Evolutionary conservation across 2,888 invertebrate genomes (phyloP).

Genomic region (Ceramica pisi): DNA sequence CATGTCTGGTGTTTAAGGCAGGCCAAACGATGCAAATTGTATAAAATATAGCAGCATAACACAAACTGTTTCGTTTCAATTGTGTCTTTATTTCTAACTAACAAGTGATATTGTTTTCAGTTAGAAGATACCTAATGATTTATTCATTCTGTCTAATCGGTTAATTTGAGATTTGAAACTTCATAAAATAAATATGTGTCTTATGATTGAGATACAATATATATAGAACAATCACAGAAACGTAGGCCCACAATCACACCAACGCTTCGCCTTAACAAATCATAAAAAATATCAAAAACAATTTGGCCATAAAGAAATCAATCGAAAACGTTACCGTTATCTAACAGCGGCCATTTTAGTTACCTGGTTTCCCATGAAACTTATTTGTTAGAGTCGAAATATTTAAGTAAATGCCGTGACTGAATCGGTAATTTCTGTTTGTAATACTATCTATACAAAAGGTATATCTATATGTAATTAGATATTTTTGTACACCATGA

Average conservation of each 20-base stretch:
- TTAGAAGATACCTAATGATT: no score
- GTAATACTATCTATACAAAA: constrained; percentile 74
- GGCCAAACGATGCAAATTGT: no score
- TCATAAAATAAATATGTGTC: not conserved
- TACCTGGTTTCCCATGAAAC: constrained; percentile 82
- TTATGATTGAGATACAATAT: not conserved
- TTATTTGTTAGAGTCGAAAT: constrained; percentile 74
- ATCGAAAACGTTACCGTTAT: constrained; percentile 81
- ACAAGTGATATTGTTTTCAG: not conserved
- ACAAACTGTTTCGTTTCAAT: not conserved
- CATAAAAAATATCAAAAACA: constrained; percentile 78
- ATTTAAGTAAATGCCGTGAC: constrained; percentile 80
- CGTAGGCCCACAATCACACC: constrained; percentile 16
- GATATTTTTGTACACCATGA: constrained; percentile 65
- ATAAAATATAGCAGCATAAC: not conserved
- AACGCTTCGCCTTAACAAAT: constrained; percentile 75
- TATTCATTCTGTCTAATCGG: not conserved
- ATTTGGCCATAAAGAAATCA: constrained; percentile 84
- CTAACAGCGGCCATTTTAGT: constrained; percentile 73
- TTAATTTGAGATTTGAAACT: not conserved
- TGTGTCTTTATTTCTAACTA: not conserved
- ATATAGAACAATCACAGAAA: not conserved
- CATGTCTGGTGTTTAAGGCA: no score
- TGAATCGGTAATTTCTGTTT: constrained; percentile 80
- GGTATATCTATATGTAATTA: constrained; percentile 60